phyloP scores from a whole-genome alignment of 1,140 invertebrate species.

The Idris sp. region DNA sequence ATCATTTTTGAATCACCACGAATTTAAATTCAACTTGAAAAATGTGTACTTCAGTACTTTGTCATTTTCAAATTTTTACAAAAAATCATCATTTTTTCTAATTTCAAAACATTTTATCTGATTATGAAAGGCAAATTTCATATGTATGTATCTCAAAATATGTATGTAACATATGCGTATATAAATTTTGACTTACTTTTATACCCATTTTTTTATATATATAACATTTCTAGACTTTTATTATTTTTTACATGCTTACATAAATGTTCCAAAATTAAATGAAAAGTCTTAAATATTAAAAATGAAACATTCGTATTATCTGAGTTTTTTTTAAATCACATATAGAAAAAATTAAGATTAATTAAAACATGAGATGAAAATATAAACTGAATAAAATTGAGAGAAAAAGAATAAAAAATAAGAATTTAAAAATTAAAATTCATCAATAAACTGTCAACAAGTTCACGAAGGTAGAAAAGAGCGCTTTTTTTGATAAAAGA shows the following conservation, averaged over 20 bases:
- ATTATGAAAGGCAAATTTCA: constrained; percentile 52
- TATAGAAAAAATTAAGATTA: too few relatives aligned
- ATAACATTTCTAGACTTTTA: constrained; percentile 61
- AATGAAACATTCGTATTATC: constrained; percentile 62
- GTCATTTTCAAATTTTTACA: constrained; percentile 2
- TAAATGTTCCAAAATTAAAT: constrained; percentile 53
- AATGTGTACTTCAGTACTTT: neutral
- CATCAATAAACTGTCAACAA: too few relatives aligned
- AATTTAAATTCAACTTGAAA: constrained; percentile 1
- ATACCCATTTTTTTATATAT: constrained; percentile 15
- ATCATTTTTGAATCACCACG: too few relatives aligned
- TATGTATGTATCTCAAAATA: constrained; percentile 57
- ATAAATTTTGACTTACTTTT: constrained; percentile 37
- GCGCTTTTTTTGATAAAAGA: too few relatives aligned
- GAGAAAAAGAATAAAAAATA: too few relatives aligned
- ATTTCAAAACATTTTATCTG: constrained; percentile 25
- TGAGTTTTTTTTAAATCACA: too few relatives aligned
- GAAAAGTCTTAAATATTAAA: constrained; percentile 8
- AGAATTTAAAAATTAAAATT: too few relatives aligned
- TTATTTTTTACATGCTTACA: constrained; percentile 66
- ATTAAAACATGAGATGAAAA: too few relatives aligned
- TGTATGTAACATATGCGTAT: constrained; percentile 51
- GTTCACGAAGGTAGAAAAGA: too few relatives aligned
- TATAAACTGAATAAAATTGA: too few relatives aligned
- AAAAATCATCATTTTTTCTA: constrained; percentile 5